Conservation (phyloP, 2,113 vertebrate genomes). For the Cyanoderma ruficeps region DNA sequence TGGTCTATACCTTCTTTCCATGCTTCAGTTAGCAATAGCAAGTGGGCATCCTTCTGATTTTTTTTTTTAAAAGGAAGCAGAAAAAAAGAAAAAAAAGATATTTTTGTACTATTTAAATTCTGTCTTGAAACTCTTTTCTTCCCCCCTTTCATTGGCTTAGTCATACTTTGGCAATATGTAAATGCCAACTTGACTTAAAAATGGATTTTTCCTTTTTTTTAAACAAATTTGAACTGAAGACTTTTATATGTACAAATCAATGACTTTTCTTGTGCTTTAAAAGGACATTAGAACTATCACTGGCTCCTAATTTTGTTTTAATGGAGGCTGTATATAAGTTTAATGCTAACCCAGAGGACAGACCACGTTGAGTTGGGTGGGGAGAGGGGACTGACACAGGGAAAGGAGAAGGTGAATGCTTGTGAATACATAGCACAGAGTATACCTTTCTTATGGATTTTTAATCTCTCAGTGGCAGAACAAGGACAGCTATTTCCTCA, state of each 20-base stretch:
- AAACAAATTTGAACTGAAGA: conserved; percentile 65
- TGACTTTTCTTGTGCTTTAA: conserved; percentile 64
- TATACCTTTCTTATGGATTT: conserved; percentile 55
- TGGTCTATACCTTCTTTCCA: conserved; percentile 64
- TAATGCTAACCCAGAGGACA: conserved; percentile 42
- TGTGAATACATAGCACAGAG: conserved; percentile 64
- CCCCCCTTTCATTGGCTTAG: conserved; percentile 9
- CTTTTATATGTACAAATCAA: conserved; percentile 73
- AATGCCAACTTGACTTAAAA: conserved; percentile 48
- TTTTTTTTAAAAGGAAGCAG: not conserved
- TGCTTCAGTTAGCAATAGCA: conserved; percentile 75
- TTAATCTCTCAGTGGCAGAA: conserved; percentile 58
- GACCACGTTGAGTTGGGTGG: not conserved
- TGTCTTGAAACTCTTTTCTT: conserved; percentile 56
- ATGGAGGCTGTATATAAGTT: conserved; percentile 61
- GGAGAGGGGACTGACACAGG: not conserved
- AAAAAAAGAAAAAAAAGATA: conserved; percentile 59
- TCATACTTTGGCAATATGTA: conserved; percentile 59
- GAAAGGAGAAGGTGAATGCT: conserved; percentile 42
- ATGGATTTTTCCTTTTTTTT: conserved; percentile 49
- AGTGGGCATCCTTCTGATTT: conserved; percentile 54
- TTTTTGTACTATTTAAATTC: conserved; percentile 78
- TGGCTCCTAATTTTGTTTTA: conserved; percentile 58
- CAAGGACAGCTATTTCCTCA: conserved; percentile 49
- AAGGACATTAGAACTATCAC: conserved; percentile 57